Base-by-base conservation (phyloP, 2,113 vertebrate species). In the Electrona antarctica region DNA sequence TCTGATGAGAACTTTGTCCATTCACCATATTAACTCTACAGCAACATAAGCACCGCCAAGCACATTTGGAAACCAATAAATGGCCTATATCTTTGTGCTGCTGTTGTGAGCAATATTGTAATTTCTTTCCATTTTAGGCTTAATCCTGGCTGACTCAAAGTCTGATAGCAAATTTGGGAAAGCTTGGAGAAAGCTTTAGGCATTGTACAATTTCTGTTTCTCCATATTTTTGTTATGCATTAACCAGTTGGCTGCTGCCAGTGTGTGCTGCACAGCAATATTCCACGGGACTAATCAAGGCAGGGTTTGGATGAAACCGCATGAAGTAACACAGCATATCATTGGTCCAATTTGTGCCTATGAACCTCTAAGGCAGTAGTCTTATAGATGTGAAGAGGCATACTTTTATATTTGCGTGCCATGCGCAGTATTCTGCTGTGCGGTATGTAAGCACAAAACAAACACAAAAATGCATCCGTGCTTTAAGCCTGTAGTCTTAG, bases 41-140 rank as follows among this genome's bases (percentile, higher is more conserved):
- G 92, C 92, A 93, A 92, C 93, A 92, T 90, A 90, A 90, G 80
- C 14, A 69, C 47, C 56, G 49, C 28, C 50, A 2, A 7, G 67
- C 52, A 51, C 57, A 74, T 82, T 92, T 91, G 91, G 79, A 89
- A 90, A 92, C 85, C 89, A 57, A 69, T 85, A 86, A 92, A 41
- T 96, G 95, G 96, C 97, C 97, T 98, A 95, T 98, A 97, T 98
- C 97, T 98, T 92, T 98, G 96, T 98, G 96, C 94, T 92, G 88
- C 84, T 79, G 45, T 82, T 78, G 75, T 90, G 77, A 88, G 78
- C 67, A 78, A 73, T 88, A 82, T 87, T 91, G 74, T 75, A 89
- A 89, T 88, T 57, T 69, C 57, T 84, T 90, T 86, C 89, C 89
- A 91, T 92, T 88, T 89, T 92, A 92, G 94, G 94, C 92, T 96